Evolutionary conservation across 30 jellyfish, hydroid and myxozoan species (phyloP), one percentile per base, ranked within the genome.

Genomic region (Aurelia aurita complex sp. Pacific): DNA sequence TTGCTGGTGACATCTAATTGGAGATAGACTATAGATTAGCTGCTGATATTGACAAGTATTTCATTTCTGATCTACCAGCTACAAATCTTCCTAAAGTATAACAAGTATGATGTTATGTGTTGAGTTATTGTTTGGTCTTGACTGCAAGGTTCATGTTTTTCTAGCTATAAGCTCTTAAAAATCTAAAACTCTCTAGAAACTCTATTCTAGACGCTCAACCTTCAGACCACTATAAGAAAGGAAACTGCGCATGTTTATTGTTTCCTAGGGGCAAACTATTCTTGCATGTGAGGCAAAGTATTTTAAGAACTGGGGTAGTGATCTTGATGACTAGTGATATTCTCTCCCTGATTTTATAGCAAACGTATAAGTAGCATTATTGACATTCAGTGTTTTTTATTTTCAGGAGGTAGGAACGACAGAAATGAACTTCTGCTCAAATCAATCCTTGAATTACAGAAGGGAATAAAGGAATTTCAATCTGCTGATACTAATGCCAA

Each of bases 381-480:
- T 18, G 32, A 3, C 72, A n/a, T 63, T 63, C 19, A 10, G 32
- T 16, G 19, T 17, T 63, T 29, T n/a, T n/a, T 63, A 63, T 12
- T 63, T 13, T 7, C 32, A 73, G 82, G 50, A 1, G 35, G 69
- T 6, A 50, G 69, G 38, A 46, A 10, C 71, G 54, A 42, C 18
- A 16, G 33, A 29, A 50, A 73, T 14, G 82, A 73, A 8, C 13
- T 73, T 13, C 15, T 73, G 17, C 29, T 46, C 1, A 73, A 54
- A 43, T 19, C 82, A 15, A 50, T 46, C 34, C 69, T 43, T 40
- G 82, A 73, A 29, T 4, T 73, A 10, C 69, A 73, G 35, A 73
- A 73, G 69, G 50, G 10, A 12, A 35, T 70, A 33, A 70, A 70
- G 32, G 63, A n/a, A 70, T 70, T 33, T 40, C 23, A 33, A 13